Percentiles rank a stretch among this genome's conserved stretches.
phyloP scores from a whole-genome alignment of 2,888 invertebrate species.

The Fissipunctia ypsillon region DNA sequence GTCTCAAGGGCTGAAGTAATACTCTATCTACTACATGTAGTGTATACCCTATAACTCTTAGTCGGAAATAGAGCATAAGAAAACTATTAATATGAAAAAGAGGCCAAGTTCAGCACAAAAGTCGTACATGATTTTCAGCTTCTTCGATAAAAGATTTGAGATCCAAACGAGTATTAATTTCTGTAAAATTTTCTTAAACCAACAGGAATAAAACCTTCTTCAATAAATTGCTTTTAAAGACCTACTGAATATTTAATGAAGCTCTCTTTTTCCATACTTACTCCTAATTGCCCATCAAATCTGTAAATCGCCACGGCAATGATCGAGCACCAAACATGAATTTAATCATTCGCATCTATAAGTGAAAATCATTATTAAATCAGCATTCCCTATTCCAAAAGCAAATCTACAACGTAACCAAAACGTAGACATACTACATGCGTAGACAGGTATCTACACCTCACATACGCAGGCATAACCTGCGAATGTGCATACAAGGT shows the following conservation, averaged over 20 bases:
- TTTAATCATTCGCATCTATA: not conserved
- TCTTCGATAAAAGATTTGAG: not conserved
- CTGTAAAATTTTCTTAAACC: conserved; percentile 3
- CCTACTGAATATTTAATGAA: conserved; percentile 15
- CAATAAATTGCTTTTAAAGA: conserved; percentile 31
- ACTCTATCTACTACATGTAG: not conserved
- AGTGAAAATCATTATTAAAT: conserved; percentile 1
- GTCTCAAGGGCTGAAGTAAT: not conserved
- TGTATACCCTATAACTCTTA: not conserved
- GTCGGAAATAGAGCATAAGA: not conserved
- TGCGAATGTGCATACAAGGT: conserved; percentile 9
- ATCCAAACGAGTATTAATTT: conserved; percentile 16
- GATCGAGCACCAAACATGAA: not conserved
- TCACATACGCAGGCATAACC: not conserved
- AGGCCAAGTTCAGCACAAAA: not conserved
- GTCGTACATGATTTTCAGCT: not conserved
- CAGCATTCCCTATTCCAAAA: not conserved
- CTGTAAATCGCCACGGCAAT: not conserved
- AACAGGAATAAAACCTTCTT: conserved; percentile 9
- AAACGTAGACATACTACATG: not conserved
- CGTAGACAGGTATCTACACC: not conserved
- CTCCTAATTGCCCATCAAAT: conserved; percentile 12
- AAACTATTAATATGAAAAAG: not conserved
- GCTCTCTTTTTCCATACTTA: not conserved
- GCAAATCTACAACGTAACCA: not conserved